phyloP scores from a whole-genome alignment of 2,113 vertebrate species.

The Bos taurus region DNA sequence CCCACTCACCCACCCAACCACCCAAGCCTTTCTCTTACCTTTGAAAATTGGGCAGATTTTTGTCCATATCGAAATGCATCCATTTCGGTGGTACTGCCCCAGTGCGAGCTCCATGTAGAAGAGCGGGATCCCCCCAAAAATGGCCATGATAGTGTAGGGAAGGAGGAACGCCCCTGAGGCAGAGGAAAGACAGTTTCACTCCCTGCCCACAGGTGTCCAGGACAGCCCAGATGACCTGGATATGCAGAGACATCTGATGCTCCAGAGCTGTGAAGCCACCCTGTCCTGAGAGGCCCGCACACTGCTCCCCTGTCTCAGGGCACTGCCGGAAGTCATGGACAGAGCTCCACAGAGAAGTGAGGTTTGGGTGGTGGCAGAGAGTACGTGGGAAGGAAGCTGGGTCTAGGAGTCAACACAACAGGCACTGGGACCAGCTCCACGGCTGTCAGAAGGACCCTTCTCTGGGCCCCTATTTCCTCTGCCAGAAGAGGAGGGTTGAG shows the following conservation, averaged over 20 bases:
- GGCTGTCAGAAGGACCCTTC: not conserved
- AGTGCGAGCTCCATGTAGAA: conserved; percentile 99
- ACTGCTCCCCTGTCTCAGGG: not conserved
- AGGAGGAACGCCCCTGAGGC: conserved; percentile 94
- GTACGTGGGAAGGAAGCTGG: not conserved
- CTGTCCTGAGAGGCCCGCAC: not conserved
- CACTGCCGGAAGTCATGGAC: not conserved
- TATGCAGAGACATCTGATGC: not conserved
- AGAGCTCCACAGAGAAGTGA: not conserved
- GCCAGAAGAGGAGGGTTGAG: not conserved
- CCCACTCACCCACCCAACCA: not conserved
- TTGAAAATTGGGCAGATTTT: conserved; percentile 99
- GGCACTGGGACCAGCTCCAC: not conserved
- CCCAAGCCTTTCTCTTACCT: conserved; percentile 81
- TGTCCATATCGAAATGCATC: conserved; percentile 98
- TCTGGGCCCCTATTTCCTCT: not conserved
- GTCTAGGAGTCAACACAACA: not conserved
- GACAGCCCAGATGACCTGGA: not conserved
- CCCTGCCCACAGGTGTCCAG: not conserved
- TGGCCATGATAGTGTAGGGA: conserved; percentile 96
- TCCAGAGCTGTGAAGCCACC: not conserved
- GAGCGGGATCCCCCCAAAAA: conserved; percentile 97
- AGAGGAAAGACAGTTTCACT: conserved; percentile 49
- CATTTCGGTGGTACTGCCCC: conserved; percentile 96
- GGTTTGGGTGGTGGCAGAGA: not conserved